Percentiles rank a stretch among this genome's conserved stretches.
Evolutionary conservation across 2,888 invertebrate species (phyloP).

Genomic region (Nephrotoma guestfalica): DNA sequence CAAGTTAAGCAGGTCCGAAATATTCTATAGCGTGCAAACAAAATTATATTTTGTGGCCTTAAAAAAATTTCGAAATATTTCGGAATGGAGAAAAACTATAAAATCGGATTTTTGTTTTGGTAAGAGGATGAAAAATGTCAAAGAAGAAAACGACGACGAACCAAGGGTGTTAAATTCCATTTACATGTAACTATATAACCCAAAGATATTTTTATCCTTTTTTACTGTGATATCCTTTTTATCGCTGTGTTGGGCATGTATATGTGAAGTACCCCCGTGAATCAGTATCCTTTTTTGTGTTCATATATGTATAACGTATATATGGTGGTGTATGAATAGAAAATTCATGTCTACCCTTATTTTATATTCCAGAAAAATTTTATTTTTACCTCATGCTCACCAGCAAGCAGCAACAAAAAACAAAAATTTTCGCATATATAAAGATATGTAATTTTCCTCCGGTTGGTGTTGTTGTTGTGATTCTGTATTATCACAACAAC

Average conservation of each 20-base stretch:
- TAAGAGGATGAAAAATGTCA: background rate
- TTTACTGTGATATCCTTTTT: background rate
- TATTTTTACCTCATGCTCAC: background rate
- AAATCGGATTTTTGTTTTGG: background rate
- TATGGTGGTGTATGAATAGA: background rate
- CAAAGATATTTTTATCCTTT: background rate
- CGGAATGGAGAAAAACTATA: background rate
- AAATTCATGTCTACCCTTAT: slow-evolving; percentile 3
- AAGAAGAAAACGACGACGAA: background rate
- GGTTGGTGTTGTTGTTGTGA: background rate
- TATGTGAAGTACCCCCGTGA: background rate
- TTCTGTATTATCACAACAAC: background rate
- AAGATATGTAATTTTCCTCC: background rate
- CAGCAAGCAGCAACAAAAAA: background rate
- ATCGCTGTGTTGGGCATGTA: background rate
- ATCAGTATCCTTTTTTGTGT: background rate
- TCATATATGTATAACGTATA: background rate
- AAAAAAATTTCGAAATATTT: background rate
- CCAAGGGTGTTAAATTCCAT: background rate
- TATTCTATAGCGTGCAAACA: background rate
- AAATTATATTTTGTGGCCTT: background rate
- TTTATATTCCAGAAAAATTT: background rate
- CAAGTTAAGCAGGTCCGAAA: background rate
- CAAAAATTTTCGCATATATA: background rate
- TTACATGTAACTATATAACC: slow-evolving; percentile 1